phyloP scores from a whole-genome alignment of 2,888 invertebrate species.

The Chesias legatella region DNA sequence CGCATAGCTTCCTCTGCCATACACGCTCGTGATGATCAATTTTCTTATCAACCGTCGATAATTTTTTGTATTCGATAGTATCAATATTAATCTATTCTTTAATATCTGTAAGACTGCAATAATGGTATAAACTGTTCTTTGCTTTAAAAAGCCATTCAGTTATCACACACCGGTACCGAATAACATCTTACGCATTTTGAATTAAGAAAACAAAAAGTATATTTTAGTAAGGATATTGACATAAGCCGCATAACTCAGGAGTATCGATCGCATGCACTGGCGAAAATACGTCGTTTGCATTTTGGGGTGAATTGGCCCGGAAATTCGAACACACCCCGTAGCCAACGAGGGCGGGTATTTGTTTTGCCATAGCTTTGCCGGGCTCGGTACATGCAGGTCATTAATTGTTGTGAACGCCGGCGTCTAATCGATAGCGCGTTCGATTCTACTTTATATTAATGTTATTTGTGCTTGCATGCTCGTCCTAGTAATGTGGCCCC shows the following conservation, averaged over 20 bases:
- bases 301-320: conserved; percentile 20
- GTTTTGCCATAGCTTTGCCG: conserved; percentile 80
- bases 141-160: too few relatives aligned
- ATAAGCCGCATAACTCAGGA: conserved; percentile 14
- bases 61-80: too few relatives aligned
- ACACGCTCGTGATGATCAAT: too few relatives aligned
- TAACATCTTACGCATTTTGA: too few relatives aligned
- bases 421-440: conserved; percentile 79
- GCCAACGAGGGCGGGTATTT: conserved; percentile 73
- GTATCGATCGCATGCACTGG: conserved; percentile 17
- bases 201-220: background rate
- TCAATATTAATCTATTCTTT: too few relatives aligned
- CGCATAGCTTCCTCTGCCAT: too few relatives aligned
- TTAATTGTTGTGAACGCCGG: conserved; percentile 79
- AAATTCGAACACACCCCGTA: conserved; percentile 51
- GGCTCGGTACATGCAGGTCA: conserved; percentile 78
- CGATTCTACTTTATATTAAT: conserved; percentile 81
- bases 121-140: too few relatives aligned
- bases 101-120: too few relatives aligned
- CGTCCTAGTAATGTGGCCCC: conserved; percentile 35
- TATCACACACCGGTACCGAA: too few relatives aligned
- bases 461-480: conserved; percentile 72
- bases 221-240: conserved; percentile 11
- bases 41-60: too few relatives aligned
- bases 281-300: conserved; percentile 23